Evolutionary conservation across 2,113 vertebrate genomes (phyloP), one percentile per base, ranked within the genome.

Genomic region (Lepus europaeus): DNA sequence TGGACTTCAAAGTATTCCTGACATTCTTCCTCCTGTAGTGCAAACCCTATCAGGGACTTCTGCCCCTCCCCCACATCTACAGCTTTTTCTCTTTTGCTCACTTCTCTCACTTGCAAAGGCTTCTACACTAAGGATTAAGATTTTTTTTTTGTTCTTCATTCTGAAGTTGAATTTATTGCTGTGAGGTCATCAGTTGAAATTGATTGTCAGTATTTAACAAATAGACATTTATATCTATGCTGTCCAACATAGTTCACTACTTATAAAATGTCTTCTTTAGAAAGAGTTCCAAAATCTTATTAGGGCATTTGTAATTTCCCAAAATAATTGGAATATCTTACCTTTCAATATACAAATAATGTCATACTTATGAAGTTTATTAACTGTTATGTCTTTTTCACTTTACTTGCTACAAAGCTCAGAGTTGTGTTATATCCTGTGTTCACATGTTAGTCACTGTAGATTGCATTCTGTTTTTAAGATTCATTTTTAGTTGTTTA

Each of bases 381-480:
- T 33, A 25, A 53, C 13, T 39, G 45, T 1, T 8, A 5, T 59
- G 9, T 13, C 27, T 78, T 56, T 20, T 23, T 5, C 68, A 2
- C 23, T 39, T 72, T 17, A 36, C 16, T 53, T 68, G 49, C 82
- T 56, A 83, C 0, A 12, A 33, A 39, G 0, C 8, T 78, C 14
- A 66, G 8, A 87, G 9, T 9, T 19, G 45, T 6, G 27, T 33
- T 31, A 6, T 4, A 23, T 4, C 31, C 1, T 6, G 22, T 83
- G 1, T 12, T 12, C 59, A 6, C 51, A 17, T 0, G 14, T 45
- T 1, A 8, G 25, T 11, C 6, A 29, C 22, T 25, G 1, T 5
- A 1, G 1, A n/a, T 87, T 61, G 2, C 17, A 27, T 39, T 45
- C 45, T 45, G 45, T 45, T 45, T 45, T 45, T 45, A 45, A 45